These are phyloP conservation scores for Dolichomitus sp. DNA, from an alignment of 2,888 invertebrate genomes.

Conservation along the genomic window DNA sequence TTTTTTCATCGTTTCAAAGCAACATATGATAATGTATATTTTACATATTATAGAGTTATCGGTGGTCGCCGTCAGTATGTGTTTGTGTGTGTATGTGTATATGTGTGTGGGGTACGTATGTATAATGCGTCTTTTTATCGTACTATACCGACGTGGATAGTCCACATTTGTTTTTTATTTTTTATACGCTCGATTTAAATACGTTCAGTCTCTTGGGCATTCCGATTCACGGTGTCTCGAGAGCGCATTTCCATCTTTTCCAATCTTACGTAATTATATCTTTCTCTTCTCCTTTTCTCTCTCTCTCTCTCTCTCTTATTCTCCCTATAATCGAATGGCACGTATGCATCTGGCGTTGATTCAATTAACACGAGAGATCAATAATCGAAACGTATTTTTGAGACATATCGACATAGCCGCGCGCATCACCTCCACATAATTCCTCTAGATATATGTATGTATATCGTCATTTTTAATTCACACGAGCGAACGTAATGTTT, in stretches of 20 bases:
- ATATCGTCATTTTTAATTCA: constrained; percentile 53
- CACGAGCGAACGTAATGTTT: constrained; percentile 28
- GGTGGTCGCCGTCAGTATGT: constrained; percentile 51
- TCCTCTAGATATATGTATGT: constrained; percentile 48
- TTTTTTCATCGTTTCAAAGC: constrained; percentile 40
- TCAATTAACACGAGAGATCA: constrained; percentile 58
- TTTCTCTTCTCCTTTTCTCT: background rate
- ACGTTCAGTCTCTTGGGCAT: constrained; percentile 67
- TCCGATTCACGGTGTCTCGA: constrained; percentile 52
- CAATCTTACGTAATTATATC: constrained; percentile 6
- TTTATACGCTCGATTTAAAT: constrained; percentile 61
- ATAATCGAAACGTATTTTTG: constrained; percentile 48
- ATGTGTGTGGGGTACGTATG: constrained; percentile 27
- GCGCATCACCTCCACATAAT: constrained; percentile 44
- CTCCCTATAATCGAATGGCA: constrained; percentile 55
- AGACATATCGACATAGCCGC: constrained; percentile 56
- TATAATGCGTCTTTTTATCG: constrained; percentile 47
- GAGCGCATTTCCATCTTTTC: constrained; percentile 20
- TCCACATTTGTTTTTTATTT: constrained; percentile 40
- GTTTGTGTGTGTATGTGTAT: background rate
- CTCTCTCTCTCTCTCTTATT: constrained; percentile 19
- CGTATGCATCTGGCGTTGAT: constrained; percentile 52
- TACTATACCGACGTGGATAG: constrained; percentile 50
- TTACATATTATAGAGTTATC: constrained; percentile 61
- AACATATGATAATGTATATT: constrained; percentile 56